Percentiles rank a stretch among this genome's conserved stretches.
These are phyloP conservation scores for Ammodytes marinus DNA, from an alignment of 2,113 vertebrate species.

Conservation along the genomic window DNA sequence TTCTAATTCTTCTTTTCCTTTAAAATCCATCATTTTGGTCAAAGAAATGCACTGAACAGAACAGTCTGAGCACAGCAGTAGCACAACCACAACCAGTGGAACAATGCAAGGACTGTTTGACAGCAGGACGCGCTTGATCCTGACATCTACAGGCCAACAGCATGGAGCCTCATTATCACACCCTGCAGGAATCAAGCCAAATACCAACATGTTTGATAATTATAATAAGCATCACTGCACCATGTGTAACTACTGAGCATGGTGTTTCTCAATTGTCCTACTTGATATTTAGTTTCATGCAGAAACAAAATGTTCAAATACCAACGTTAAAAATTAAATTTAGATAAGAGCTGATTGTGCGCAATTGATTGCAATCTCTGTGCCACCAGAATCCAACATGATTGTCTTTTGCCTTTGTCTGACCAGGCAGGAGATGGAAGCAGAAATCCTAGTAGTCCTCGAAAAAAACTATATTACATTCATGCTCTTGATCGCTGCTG, in stretches of 20 bases:
- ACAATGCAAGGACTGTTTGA: neutral
- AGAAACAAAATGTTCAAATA: neutral
- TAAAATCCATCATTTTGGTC: neutral
- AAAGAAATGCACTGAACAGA: neutral
- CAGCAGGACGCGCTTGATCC: conserved; percentile 18
- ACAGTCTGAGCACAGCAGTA: neutral
- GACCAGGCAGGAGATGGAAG: conserved; percentile 37
- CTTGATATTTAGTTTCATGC: neutral
- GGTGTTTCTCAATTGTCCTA: neutral
- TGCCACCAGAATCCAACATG: conserved; percentile 46
- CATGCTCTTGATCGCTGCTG: conserved; percentile 30
- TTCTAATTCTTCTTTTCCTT: neutral
- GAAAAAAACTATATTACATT: conserved; percentile 51
- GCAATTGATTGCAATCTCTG: conserved; percentile 23
- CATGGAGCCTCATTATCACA: conserved; percentile 8
- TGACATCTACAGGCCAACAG: conserved; percentile 23
- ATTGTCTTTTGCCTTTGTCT: conserved; percentile 51
- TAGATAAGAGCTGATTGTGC: neutral
- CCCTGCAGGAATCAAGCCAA: neutral
- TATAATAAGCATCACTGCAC: neutral
- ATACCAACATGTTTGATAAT: neutral
- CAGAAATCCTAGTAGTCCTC: conserved; percentile 70
- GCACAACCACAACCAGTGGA: neutral
- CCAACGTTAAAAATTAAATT: neutral
- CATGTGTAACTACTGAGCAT: neutral